Evolutionary conservation across 35 echinoderm and acorn worm species (phyloP).

Genomic region (Stichopus chloronotus): DNA sequence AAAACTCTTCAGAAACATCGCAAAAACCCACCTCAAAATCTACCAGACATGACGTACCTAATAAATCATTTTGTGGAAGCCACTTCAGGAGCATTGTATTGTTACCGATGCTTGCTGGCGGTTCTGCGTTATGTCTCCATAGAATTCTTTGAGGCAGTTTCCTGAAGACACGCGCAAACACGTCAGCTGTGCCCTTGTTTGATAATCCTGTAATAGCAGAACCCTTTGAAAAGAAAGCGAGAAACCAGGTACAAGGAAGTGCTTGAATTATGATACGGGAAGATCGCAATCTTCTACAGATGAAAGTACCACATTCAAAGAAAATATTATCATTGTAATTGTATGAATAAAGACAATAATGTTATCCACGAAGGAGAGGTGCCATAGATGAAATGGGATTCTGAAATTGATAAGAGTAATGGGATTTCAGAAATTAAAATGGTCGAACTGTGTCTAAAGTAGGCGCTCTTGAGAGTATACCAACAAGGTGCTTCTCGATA

Average conservation of each 20-base stretch:
- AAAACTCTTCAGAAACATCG: not conserved
- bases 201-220: constrained; percentile 39
- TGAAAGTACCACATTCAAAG: too few species aligned
- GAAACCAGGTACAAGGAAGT: not conserved
- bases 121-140: constrained; percentile 58
- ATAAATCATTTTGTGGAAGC: constrained; percentile 80
- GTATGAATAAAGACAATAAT: too few species aligned
- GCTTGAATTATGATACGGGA: not conserved
- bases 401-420: too few species aligned
- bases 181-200: constrained; percentile 14
- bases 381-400: too few species aligned
- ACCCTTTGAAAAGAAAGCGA: not conserved
- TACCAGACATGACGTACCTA: constrained; percentile 35
- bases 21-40: not conserved
- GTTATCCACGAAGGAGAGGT: too few species aligned
- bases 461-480: too few species aligned
- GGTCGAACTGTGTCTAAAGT: too few species aligned
- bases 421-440: too few species aligned
- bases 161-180: constrained; percentile 58
- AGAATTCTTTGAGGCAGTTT: constrained; percentile 71
- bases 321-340: too few species aligned
- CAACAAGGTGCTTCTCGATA: too few species aligned
- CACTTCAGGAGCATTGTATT: constrained; percentile 69
- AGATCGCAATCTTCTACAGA: too few species aligned
- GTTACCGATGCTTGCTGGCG: constrained; percentile 42